Evolutionary conservation across 1,140 invertebrate species (phyloP).

Genomic region (Procambarus clarkii): DNA sequence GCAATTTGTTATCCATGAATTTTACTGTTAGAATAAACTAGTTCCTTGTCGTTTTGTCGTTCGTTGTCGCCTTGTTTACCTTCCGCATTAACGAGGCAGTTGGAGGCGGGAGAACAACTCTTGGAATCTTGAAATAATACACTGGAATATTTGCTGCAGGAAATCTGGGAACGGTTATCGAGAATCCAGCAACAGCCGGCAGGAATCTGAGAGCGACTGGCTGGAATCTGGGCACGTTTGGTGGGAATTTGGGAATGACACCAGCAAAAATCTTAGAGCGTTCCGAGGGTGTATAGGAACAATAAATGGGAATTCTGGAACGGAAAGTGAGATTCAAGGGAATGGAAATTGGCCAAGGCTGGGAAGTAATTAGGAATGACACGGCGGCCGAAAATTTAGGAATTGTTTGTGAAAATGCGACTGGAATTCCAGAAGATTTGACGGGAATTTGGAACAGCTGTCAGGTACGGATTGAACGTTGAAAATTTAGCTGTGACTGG

Average conservation of each 20-base stretch:
- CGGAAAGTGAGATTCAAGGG: not conserved
- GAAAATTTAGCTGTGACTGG: too few species aligned
- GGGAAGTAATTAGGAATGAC: too few species aligned
- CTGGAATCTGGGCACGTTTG: not conserved
- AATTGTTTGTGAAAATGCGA: too few species aligned
- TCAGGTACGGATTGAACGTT: too few species aligned
- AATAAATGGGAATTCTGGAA: not conserved
- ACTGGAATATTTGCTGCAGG: not conserved
- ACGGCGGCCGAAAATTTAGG: too few species aligned
- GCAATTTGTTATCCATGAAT: too few species aligned
- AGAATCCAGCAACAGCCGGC: not conserved
- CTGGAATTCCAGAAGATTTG: too few species aligned
- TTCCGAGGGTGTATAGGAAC: not conserved
- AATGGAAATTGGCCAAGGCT: not conserved
- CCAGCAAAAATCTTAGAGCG: not conserved
- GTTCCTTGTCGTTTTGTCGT: too few species aligned
- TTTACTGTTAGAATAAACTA: too few species aligned
- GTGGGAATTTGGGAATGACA: not conserved
- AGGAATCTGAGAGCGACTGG: not conserved
- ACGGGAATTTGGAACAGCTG: too few species aligned
- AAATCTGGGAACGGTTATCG: not conserved
- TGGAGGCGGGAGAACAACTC: not conserved
- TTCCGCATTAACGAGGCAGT: not conserved
- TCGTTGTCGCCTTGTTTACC: too few species aligned
- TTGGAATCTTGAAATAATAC: conserved; percentile 1